A percentile compares a stretch with the other conserved stretches of the same genome.
Conservation (phyloP, 2,797 vertebrate species). For the Manis javanica region DNA sequence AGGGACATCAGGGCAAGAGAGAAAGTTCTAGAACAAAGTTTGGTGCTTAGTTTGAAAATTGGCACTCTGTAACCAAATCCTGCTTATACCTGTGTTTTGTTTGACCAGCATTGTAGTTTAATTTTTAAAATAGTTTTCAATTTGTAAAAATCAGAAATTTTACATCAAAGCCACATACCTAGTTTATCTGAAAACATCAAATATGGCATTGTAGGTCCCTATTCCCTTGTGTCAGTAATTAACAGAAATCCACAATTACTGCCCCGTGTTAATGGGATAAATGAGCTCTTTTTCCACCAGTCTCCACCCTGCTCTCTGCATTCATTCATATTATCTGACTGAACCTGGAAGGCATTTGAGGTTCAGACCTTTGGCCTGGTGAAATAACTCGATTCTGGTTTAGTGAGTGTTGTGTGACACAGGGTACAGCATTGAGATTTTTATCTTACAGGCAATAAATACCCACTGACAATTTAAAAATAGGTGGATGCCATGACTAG, state of each 20-base stretch:
- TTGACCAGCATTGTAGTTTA: neutral
- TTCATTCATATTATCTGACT: neutral
- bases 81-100: neutral
- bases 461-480: slow-evolving; percentile 42
- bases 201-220: neutral
- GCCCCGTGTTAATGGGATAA: fast-evolving
- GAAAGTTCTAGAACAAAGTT: neutral
- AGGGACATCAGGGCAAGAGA: neutral
- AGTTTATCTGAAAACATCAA: neutral
- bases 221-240: neutral
- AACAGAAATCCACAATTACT: neutral
- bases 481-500: neutral
- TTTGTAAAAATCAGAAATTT: neutral
- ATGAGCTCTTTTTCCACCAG: neutral
- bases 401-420: neutral
- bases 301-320: neutral
- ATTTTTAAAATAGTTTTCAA: neutral
- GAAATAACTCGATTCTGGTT: neutral
- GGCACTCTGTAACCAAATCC: neutral
- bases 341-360: neutral
- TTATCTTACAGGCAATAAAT: neutral
- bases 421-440: neutral
- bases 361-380: neutral
- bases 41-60: neutral
- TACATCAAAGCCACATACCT: neutral